Conservation (phyloP, 92 coral and sea anemone species). For the Phenganax marumi region DNA sequence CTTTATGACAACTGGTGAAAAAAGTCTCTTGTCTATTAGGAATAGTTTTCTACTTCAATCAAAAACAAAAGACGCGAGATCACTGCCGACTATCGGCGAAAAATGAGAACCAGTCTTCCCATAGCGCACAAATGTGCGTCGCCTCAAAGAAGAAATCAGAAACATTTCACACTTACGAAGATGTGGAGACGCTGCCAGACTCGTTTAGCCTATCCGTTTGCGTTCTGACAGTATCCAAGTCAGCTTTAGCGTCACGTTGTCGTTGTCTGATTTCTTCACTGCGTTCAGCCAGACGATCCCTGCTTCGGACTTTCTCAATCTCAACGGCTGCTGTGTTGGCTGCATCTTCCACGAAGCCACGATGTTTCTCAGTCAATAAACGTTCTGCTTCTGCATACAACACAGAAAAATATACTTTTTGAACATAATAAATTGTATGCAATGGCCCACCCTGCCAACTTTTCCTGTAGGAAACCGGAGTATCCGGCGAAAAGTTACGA, state of each 20-base stretch:
- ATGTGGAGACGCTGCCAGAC: not conserved
- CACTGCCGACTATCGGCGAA: not conserved
- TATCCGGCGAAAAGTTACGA: not conserved
- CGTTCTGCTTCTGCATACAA: constrained; percentile 34
- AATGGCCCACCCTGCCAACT: no score
- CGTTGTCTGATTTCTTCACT: constrained; percentile 31
- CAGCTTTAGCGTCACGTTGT: constrained; percentile 30
- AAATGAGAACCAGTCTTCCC: not conserved
- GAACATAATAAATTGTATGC: not conserved
- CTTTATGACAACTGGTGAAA: no score
- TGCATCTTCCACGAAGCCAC: constrained; percentile 29
- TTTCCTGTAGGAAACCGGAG: not conserved
- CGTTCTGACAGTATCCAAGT: constrained; percentile 23
- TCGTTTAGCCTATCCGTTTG: constrained; percentile 23
- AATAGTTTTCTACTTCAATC: not conserved
- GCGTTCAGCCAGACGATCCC: constrained; percentile 29
- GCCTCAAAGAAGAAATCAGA: no score
- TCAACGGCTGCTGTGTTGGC: constrained; percentile 33
- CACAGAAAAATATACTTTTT: not conserved
- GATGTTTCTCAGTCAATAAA: constrained; percentile 37
- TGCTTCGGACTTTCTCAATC: constrained; percentile 29
- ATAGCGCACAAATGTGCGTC: not conserved
- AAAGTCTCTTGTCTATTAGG: no score
- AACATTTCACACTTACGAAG: not conserved
- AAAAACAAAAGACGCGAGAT: not conserved